Percentiles rank a stretch among this genome's conserved stretches.
Conservation (phyloP, 2,113 vertebrate genomes). For the Ahaetulla prasina region DNA sequence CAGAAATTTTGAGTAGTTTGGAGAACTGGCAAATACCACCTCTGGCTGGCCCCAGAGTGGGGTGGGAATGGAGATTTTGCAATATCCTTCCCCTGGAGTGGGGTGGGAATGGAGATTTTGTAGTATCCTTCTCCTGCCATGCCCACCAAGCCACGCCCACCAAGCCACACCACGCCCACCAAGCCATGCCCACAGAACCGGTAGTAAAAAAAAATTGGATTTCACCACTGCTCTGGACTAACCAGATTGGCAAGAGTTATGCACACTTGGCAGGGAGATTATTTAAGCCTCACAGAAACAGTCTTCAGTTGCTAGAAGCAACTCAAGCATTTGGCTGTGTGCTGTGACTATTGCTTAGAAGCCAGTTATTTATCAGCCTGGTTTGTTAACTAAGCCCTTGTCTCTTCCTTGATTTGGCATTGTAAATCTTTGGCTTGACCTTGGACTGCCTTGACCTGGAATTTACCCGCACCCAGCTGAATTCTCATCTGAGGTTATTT, state of each 20-base stretch:
- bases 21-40: no score
- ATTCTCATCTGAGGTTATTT: not conserved
- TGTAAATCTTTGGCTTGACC: not conserved
- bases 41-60: no score
- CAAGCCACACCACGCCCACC: no score
- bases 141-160: no score
- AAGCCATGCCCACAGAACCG: no score
- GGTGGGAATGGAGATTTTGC: no score
- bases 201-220: no score
- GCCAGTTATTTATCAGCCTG: not conserved
- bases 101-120: no score
- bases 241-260: not conserved
- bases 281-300: not conserved
- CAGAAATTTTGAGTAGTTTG: no score
- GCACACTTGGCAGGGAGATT: not conserved
- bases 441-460: not conserved
- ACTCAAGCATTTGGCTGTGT: not conserved
- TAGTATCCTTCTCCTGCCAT: no score
- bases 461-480: not conserved
- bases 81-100: no score
- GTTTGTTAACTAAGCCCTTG: not conserved
- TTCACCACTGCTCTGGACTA: not conserved
- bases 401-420: not conserved
- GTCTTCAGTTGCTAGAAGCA: not conserved
- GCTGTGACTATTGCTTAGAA: not conserved